Percentiles rank a stretch among this genome's conserved stretches.
Conservation (phyloP, 2,797 vertebrate genomes). For the Rhynchotus rufescens region DNA sequence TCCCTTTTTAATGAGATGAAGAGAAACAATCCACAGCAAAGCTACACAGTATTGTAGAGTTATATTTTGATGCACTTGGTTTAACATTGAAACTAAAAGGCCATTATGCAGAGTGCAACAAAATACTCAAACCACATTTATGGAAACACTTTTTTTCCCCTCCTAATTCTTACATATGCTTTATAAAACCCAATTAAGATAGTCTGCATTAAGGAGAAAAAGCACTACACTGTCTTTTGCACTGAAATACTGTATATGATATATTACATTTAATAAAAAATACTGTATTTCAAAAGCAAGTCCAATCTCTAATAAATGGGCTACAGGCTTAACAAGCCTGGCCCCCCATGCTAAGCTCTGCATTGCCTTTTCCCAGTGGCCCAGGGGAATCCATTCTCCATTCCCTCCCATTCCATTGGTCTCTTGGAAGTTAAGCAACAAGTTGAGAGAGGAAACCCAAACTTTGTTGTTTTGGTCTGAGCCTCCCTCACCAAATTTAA, state of each 20-base stretch:
- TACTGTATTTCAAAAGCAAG: not conserved
- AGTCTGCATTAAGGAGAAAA: not conserved
- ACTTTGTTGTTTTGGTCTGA: constrained; percentile 6
- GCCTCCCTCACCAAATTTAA: not conserved
- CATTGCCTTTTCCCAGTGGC: not conserved
- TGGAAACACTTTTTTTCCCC: too few species aligned
- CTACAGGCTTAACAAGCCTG: not conserved
- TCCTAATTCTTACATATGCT: not conserved
- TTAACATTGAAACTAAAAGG: not conserved
- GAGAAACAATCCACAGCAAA: not conserved
- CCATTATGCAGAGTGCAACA: not conserved
- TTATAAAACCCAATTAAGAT: constrained; percentile 20
- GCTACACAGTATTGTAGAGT: not conserved
- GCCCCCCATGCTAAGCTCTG: not conserved
- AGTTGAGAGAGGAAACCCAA: constrained; percentile 27
- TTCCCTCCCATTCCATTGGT: not conserved
- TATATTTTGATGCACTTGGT: not conserved
- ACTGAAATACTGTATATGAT: not conserved
- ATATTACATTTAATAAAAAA: not conserved
- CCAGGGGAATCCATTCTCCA: constrained; percentile 34
- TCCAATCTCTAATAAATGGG: not conserved
- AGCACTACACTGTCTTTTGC: not conserved
- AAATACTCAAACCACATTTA: not conserved
- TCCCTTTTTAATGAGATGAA: not conserved
- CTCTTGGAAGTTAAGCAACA: constrained; percentile 22